Conservation (phyloP, 2,888 invertebrate genomes). For the Synergus itoensis region DNA sequence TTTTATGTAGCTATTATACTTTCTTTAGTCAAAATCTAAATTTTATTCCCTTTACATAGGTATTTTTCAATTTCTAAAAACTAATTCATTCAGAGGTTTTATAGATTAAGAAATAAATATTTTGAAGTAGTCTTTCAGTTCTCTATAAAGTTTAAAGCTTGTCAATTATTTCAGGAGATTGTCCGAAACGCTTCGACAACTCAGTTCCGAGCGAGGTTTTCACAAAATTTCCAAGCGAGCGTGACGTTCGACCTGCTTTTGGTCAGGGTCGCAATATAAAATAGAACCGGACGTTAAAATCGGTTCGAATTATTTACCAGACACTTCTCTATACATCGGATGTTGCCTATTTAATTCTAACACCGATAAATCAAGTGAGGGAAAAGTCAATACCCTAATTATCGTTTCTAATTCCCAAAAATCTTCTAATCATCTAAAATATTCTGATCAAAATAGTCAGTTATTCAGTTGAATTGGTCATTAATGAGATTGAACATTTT, state of each 20-base stretch:
- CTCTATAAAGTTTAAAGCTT: not conserved
- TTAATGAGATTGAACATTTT: not conserved
- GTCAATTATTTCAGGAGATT: not conserved
- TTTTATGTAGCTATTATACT: not conserved
- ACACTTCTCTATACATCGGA: constrained; percentile 25
- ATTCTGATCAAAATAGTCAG: no score
- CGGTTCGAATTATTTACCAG: constrained; percentile 32
- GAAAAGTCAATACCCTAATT: constrained; percentile 16
- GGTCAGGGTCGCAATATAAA: constrained; percentile 40
- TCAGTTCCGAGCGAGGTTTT: constrained; percentile 42
- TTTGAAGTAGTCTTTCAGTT: not conserved
- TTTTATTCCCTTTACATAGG: not conserved
- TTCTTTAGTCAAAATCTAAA: not conserved
- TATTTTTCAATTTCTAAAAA: not conserved
- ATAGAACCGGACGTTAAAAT: constrained; percentile 31
- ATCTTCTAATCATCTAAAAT: not conserved
- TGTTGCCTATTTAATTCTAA: constrained; percentile 31
- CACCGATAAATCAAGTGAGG: constrained; percentile 8
- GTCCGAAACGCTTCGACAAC: constrained; percentile 8
- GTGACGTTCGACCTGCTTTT: constrained; percentile 55
- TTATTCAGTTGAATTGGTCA: not conserved
- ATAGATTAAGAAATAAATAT: not conserved
- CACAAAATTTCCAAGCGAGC: constrained; percentile 58
- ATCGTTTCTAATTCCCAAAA: not conserved
- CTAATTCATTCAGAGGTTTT: not conserved